Evolutionary conservation across 1,140 invertebrate genomes (phyloP).

Genomic region (Acromyrmex charruanus): DNA sequence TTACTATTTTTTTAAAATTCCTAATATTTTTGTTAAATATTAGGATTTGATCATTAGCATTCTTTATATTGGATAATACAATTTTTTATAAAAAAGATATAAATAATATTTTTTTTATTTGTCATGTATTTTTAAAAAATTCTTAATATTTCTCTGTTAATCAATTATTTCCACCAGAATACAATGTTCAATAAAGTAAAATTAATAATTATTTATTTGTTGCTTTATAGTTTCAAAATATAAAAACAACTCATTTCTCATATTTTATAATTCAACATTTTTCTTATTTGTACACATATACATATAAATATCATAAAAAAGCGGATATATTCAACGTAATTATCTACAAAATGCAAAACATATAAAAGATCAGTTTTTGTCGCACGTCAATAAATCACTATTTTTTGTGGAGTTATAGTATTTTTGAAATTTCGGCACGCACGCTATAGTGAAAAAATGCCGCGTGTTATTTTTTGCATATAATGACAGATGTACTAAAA

Average conservation of each 20-base stretch:
- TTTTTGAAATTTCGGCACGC: not conserved
- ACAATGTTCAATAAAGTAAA: not conserved
- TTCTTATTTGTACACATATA: not conserved
- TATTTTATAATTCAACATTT: not conserved
- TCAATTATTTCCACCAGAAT: not conserved
- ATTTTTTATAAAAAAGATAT: not conserved
- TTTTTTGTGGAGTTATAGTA: not conserved
- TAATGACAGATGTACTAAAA: constrained; percentile 8
- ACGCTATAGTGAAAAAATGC: not conserved
- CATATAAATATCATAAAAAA: not conserved
- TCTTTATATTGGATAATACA: too few relatives aligned
- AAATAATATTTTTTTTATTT: not conserved
- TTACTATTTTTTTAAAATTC: too few relatives aligned
- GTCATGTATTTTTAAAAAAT: not conserved
- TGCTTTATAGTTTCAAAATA: not conserved
- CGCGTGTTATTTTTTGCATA: constrained; percentile 8
- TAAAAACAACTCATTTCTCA: not conserved
- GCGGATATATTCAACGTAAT: not conserved
- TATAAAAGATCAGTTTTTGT: not conserved
- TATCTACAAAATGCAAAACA: not conserved
- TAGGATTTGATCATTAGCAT: too few relatives aligned
- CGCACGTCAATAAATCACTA: not conserved
- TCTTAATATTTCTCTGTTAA: not conserved
- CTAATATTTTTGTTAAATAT: too few relatives aligned
- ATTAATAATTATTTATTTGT: not conserved